A percentile compares a stretch with the other conserved stretches of the same genome.
phyloP scores from a whole-genome alignment of 2,113 vertebrate genomes.

The Turnix velox region DNA sequence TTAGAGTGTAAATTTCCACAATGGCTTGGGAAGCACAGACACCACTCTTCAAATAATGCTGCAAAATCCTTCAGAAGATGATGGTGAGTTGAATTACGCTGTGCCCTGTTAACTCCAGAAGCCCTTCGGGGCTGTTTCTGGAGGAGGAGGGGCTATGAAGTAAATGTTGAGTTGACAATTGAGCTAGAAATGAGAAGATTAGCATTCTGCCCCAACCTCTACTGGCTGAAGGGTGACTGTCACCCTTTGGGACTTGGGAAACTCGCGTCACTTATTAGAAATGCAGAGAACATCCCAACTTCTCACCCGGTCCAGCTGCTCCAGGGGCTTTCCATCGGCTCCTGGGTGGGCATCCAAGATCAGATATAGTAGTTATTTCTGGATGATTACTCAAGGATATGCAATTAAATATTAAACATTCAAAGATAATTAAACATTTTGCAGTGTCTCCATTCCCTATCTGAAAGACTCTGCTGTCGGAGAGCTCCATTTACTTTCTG shows the following conservation, averaged over 20 bases:
- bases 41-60: not conserved
- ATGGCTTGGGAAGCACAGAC: not conserved
- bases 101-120: too few species aligned
- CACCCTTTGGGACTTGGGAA: not conserved
- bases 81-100: not conserved
- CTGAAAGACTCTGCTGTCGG: too few species aligned
- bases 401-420: not conserved
- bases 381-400: too few species aligned
- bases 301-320: not conserved
- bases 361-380: not conserved
- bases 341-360: rapidly evolving
- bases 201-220: not conserved
- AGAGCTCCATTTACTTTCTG: not conserved
- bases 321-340: rapidly evolving
- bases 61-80: not conserved
- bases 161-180: not conserved
- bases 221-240: rapidly evolving
- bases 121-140: not conserved
- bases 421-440: too few species aligned
- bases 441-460: not conserved
- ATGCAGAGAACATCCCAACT: not conserved
- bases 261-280: too few species aligned
- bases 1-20: not conserved
- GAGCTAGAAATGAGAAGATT: not conserved
- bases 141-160: not conserved